phyloP scores from a whole-genome alignment of 1,140 invertebrate species.

The Mesaphorura yosii region DNA sequence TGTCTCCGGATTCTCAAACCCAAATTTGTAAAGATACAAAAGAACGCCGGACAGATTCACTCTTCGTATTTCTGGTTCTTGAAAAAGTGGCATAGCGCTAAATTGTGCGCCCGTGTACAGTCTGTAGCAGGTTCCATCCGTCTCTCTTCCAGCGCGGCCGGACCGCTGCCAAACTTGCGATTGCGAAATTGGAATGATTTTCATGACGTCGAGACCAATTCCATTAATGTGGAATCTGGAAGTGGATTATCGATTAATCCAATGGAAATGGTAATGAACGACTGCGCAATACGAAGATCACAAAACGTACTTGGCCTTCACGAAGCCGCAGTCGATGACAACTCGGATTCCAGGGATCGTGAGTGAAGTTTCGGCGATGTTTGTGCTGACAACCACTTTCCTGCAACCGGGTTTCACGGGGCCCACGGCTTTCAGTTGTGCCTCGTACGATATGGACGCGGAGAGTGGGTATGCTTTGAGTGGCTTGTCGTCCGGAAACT shows the following conservation, averaged over 20 bases:
- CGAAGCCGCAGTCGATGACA: conserved; percentile 89
- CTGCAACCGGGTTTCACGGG: conserved; percentile 51
- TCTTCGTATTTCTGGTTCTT: conserved; percentile 75
- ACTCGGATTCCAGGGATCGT: conserved; percentile 87
- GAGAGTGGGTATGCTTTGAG: conserved; percentile 70
- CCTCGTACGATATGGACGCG: conserved; percentile 60
- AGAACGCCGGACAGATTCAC: conserved; percentile 62
- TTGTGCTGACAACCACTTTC: conserved; percentile 92
- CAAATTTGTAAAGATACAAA: conserved; percentile 71
- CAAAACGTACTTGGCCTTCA: conserved; percentile 71
- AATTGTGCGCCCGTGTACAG: conserved; percentile 63
- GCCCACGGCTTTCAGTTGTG: conserved; percentile 68
- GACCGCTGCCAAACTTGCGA: conserved; percentile 85
- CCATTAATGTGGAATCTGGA: conserved; percentile 6
- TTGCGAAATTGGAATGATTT: conserved; percentile 71
- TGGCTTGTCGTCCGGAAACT: conserved; percentile 42
- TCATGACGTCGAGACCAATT: conserved; percentile 68
- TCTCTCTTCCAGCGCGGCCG: conserved; percentile 78
- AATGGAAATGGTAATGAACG: too few relatives aligned
- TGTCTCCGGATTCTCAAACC: conserved; percentile 57
- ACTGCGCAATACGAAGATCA: too few relatives aligned
- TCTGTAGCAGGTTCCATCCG: conserved; percentile 69
- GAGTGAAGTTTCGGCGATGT: conserved; percentile 93
- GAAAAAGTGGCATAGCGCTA: conserved; percentile 53
- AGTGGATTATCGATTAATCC: too few relatives aligned